Evolutionary conservation across 2,888 invertebrate species (phyloP), one percentile per base, ranked within the genome.

Genomic region (Acanthacorydalis orientalis): DNA sequence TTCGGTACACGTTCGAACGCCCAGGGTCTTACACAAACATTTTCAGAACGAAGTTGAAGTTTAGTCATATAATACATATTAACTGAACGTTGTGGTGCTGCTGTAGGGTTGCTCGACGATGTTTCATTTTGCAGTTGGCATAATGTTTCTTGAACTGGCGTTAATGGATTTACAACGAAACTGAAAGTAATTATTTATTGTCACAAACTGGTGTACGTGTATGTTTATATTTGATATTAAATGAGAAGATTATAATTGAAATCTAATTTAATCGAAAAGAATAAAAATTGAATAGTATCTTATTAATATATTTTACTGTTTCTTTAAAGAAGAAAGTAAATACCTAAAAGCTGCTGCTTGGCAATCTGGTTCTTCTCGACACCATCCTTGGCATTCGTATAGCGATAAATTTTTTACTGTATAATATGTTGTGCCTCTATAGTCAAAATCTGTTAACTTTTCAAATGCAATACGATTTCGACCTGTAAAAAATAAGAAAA

Each of bases 1-100:
- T 91, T 91, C 4, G 92, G 91, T 39, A 92, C 87, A 43, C 92
- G 73, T 66, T 93, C 92, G 65, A 93, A 92, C 38, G 90, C 77
- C 92, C 92, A 92, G 34, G 91, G 90, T 51, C 92, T 74, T 55
- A 86, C 72, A 62, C 92, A 92, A 6, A 92, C 86, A 63, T 89
- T 90, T 63, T 92, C 92, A 54, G 90, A 87, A 64, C 90, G 72
- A 57, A 92, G 77, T 69, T 85, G 83, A 58, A 92, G 70, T 68
- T 92, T 92, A 59, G 89, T 88, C 89, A 92, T 90, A 73, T 92
- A 92, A 67, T 92, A 92, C 71, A 89, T 86, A 65, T 89, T 91
- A 58, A 87, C 87, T 16, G 89, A 83, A 49, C 85, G 73, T 65
- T 81, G 81, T 1, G 91, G 85, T 46, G 79, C 75, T 9, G 87